Percentiles rank a stretch among this genome's conserved stretches.
phyloP scores from a whole-genome alignment of 53 echinoderm and acorn worm species.

The Stichopus horrens region DNA sequence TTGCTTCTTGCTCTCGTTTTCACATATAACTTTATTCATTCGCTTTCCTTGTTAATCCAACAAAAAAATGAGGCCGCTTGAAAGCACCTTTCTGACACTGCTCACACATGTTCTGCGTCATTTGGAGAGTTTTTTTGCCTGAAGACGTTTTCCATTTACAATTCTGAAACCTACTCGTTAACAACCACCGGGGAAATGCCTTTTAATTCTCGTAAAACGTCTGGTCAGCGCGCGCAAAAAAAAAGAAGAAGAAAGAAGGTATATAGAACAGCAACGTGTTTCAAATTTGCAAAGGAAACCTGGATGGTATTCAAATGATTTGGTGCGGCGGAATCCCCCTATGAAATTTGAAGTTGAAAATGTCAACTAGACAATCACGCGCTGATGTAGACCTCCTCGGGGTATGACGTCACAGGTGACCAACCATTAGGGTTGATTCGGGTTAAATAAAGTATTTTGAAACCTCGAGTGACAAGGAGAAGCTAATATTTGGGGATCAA shows the following conservation, averaged over 20 bases:
- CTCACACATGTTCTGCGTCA: conserved; percentile 2
- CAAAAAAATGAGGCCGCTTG: background rate
- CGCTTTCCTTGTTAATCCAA: background rate
- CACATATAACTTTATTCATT: background rate
- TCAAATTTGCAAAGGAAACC: background rate
- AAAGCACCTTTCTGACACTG: background rate
- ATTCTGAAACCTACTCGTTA: conserved; percentile 12
- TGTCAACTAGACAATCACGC: background rate
- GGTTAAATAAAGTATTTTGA: background rate
- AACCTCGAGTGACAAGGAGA: background rate
- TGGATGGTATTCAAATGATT: background rate
- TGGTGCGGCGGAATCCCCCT: background rate
- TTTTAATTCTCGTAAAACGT: conserved; percentile 29
- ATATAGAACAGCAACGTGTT: background rate
- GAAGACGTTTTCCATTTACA: conserved; percentile 25
- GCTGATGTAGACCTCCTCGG: background rate
- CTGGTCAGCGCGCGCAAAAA: background rate
- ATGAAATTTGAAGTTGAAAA: background rate
- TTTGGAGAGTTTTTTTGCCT: conserved; percentile 7
- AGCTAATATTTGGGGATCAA: background rate
- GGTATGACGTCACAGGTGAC: background rate
- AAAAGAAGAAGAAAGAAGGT: background rate
- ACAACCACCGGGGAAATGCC: background rate
- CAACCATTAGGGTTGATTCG: background rate
- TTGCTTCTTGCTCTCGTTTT: background rate